Conservation (phyloP, 2,113 vertebrate species). For the Nothobranchius furzeri region DNA sequence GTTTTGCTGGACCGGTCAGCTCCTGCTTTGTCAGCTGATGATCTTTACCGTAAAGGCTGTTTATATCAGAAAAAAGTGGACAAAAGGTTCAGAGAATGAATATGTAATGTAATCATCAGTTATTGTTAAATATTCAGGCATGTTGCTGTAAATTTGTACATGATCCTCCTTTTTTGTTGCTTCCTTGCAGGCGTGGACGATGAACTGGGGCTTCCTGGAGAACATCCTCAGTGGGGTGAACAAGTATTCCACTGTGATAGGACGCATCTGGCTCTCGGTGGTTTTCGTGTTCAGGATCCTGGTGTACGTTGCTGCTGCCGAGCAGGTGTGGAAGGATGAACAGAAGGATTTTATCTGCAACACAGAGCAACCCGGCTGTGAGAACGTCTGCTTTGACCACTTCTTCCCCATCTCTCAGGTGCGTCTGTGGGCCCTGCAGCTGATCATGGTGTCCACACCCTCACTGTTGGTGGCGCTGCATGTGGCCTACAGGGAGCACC, state of each 20-base stretch:
- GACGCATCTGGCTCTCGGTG: slow-evolving; percentile 85
- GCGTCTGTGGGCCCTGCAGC: slow-evolving; percentile 89
- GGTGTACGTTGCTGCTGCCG: slow-evolving; percentile 84
- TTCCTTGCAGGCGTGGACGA: slow-evolving; percentile 57
- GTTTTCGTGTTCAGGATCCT: slow-evolving; percentile 86
- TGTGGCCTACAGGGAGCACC: slow-evolving; percentile 82
- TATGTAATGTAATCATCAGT: too few species aligned
- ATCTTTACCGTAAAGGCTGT: too few species aligned
- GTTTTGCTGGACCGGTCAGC: too few species aligned
- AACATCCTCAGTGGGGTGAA: slow-evolving; percentile 88
- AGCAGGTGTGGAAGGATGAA: slow-evolving; percentile 90
- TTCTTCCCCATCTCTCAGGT: slow-evolving; percentile 89
- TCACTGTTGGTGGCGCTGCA: slow-evolving; percentile 89
- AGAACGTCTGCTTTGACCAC: slow-evolving; percentile 89
- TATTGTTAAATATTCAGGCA: too few species aligned
- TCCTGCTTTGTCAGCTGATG: too few species aligned
- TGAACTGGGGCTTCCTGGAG: slow-evolving; percentile 87
- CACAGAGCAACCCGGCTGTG: slow-evolving; percentile 86
- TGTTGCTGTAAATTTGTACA: background rate
- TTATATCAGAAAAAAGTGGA: too few species aligned
- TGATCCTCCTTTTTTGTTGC: background rate
- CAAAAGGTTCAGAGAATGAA: too few species aligned
- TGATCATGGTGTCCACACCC: slow-evolving; percentile 88
- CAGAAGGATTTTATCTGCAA: slow-evolving; percentile 88
- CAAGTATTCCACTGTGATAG: slow-evolving; percentile 86